Base-by-base conservation (phyloP, 2,888 invertebrate genomes). In the Theretra japonica region DNA sequence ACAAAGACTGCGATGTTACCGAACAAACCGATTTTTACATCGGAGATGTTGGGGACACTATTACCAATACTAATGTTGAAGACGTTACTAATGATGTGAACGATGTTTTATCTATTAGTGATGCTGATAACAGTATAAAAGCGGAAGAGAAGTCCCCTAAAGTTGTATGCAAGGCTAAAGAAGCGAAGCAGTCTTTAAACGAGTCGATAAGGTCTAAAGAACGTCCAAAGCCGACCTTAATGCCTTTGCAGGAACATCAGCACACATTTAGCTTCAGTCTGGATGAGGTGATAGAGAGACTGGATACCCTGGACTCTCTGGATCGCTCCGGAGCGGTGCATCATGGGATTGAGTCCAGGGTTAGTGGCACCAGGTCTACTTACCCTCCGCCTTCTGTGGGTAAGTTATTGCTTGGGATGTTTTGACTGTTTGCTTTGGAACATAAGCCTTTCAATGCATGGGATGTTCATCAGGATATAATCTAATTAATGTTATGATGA, bases 261-360 rank as follows among this genome's bases (percentile, higher is more conserved):
- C 84, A 88, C 69, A 76, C 78, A 60, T 78, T 85, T 25, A 82
- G 78, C 0, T 85, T 88, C 72, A 80, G 82, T 4, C 75, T 85
- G 60, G 86, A 86, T 65, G 86, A 89, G 59, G 83, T 84, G 60
- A 83, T 88, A 58, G 86, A 85, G n/a, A 86, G 83, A 62, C 74
- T 89, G 53, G 85, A 83, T 59, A 69, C 76, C 1, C 69, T 83
- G 68, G 93, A 92, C 76, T 81, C 76, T 4, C 69, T 83, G 68
- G 93, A 93, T 76, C 81, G 93, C 1, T 93, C 93, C 0, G 93
- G 93, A 0, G 93, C 93, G 0, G 78, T 78, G 72, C 92, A 92
- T 73, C 93, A 92, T 77, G 82, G 84, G 6, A 81, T 89, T 0
- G 90, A 90, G 75, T 89, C 91, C 0, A 77, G 90, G 17, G 74